These are phyloP conservation scores for Barbus barbus DNA, from an alignment of 2,113 vertebrate species.

Conservation along the genomic window DNA sequence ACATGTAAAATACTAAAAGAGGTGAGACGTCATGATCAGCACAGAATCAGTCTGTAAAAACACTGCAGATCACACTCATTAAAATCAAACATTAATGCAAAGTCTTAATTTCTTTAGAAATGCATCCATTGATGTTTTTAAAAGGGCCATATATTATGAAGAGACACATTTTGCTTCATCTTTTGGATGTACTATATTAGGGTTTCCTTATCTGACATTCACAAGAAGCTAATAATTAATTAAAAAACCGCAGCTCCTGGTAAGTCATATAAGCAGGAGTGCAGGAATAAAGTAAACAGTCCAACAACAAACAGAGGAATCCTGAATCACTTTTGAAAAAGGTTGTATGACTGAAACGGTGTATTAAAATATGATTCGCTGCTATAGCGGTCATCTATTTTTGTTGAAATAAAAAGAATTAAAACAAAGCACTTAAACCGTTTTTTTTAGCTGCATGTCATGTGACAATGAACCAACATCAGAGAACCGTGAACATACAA, in stretches of 20 bases:
- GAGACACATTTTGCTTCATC: neutral
- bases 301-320: too few species aligned
- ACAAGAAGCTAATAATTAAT: neutral
- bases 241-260: too few species aligned
- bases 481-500: neutral
- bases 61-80: neutral
- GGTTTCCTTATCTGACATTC: too few species aligned
- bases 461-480: too few species aligned
- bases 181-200: neutral
- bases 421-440: neutral
- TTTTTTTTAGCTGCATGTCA: neutral
- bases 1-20: slow-evolving; percentile 28
- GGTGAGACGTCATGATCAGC: neutral
- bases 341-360: too few species aligned
- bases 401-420: neutral
- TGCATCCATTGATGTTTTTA: neutral
- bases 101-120: neutral
- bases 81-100: neutral
- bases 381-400: too few species aligned
- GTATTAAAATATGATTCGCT: too few species aligned
- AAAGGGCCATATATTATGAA: neutral
- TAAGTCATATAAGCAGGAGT: too few species aligned
- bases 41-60: neutral
- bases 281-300: too few species aligned
- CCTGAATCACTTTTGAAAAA: too few species aligned